Evolutionary conservation across 2,888 invertebrate species (phyloP), one percentile per base, ranked within the genome.

Genomic region (Perdita meconis): DNA sequence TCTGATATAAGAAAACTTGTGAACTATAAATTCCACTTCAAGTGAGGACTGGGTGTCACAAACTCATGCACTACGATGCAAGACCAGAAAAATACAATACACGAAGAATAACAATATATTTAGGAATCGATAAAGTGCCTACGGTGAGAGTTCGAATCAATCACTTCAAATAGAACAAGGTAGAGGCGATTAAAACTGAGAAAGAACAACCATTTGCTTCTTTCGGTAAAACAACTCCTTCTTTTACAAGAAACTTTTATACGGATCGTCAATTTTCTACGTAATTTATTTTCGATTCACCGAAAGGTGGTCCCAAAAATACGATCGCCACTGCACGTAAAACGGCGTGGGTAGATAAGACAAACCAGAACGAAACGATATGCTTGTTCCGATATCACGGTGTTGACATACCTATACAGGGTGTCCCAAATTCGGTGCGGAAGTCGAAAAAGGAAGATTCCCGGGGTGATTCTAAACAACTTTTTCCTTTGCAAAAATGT

Each of bases 351-450:
- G 72, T 67, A 75, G 56, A 73, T 56, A 72, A 70, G 65, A 44
- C 69, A 55, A 61, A 55, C 4, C 6, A 68, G 56, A 71, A 51
- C 60, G 34, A 65, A 74, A 57, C 59, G 12, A 72, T 57, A 59
- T 77, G 72, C 71, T 71, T 44, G 69, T 83, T 69, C 72, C 63
- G 72, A 69, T 74, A 69, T 69, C 64, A 72, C 47, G 66, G 65
- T 74, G 56, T 69, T 55, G 66, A 77, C 2, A 67, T 67, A 81
- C 44, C 47, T 69, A 38, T 44, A 53, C n/a, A n/a, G n/a, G n/a
- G n/a, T n/a, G n/a, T n/a, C n/a, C n/a, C n/a, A n/a, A n/a, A n/a
- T n/a, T n/a, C n/a, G n/a, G n/a, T n/a, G n/a, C n/a, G n/a, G n/a
- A n/a, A n/a, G n/a, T n/a, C n/a, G n/a, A n/a, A n/a, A n/a, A n/a